Evolutionary conservation across 2,113 vertebrate species (phyloP), one percentile per base, ranked within the genome.

Genomic region (Alethe castanea): DNA sequence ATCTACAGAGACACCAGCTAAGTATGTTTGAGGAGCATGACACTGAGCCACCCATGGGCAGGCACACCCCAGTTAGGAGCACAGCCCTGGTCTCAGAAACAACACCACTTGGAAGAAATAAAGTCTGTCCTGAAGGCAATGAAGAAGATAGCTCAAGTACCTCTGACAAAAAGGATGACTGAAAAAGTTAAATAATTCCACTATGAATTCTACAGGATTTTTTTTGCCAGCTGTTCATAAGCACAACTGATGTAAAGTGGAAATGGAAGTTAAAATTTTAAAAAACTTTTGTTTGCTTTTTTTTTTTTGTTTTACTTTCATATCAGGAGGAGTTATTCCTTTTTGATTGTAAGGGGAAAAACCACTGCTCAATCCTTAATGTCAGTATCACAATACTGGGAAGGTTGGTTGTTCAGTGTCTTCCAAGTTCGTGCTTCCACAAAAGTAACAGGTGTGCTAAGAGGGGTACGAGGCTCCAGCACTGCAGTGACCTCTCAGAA

Each of bases 81-180:
- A 47, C 77, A 45, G 13, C 33, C 12, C 61, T 29, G 1, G 13
- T 31, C 47, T 93, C 88, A 12, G 92, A 97, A 15, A 69, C 94
- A 23, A 48, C 76, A 62, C 70, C 88, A 23, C 2, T 62, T 17
- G 53, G 50, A 86, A 96, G 90, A 86, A 98, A 98, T 83, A 98
- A 95, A 70, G 86, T 94, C 76, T 73, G 82, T 59, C 97, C 97
- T 23, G 97, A 86, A n/a, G 87, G 72, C 40, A 87, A 54, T 17
- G 97, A 97, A 52, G 98, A 99, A 47, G 98, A 98, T 50, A 96
- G 44, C 79, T 94, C 90, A 19, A 91, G 97, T 86, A 92, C 91
- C 72, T 99, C 99, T n/a, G 99, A 99, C 97, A 99, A 99, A 96
- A 99, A 99, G 76, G 99, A 99, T 18, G 99, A 99, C 95, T 99